Conservation (phyloP, 2,888 invertebrate genomes). For the Bombyx huttoni region DNA sequence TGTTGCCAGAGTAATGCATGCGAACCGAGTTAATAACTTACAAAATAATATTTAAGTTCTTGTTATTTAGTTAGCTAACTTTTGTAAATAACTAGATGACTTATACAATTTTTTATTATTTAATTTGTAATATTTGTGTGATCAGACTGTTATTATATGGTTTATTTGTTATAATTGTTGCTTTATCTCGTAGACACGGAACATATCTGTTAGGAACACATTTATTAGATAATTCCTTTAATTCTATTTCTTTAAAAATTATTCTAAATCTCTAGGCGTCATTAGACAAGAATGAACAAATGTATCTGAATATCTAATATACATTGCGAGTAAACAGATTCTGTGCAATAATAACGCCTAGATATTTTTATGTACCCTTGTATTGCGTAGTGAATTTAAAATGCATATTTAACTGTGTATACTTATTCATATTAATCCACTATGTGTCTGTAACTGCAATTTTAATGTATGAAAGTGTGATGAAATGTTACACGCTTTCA, state of each 20-base stretch:
- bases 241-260: constrained; percentile 1
- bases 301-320: neutral
- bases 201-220: constrained; percentile 60
- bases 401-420: constrained; percentile 29
- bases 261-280: neutral
- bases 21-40: constrained; percentile 23
- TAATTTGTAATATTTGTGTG: constrained; percentile 71
- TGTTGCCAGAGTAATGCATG: neutral
- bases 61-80: constrained; percentile 73
- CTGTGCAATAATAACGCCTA: neutral
- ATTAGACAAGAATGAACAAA: neutral
- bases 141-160: constrained; percentile 70
- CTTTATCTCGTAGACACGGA: constrained; percentile 50
- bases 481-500: constrained; percentile 61
- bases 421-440: constrained; percentile 29
- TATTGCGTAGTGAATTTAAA: constrained; percentile 12
- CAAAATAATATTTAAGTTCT: constrained; percentile 60
- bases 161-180: constrained; percentile 71
- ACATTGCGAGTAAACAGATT: neutral
- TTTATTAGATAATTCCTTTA: neutral
- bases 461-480: constrained; percentile 58
- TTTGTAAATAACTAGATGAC: constrained; percentile 69
- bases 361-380: constrained; percentile 8
- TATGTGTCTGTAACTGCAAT: constrained; percentile 60
- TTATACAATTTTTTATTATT: constrained; percentile 58